phyloP scores from a whole-genome alignment of 2,888 invertebrate genomes.

The Bellardia bayeri region DNA sequence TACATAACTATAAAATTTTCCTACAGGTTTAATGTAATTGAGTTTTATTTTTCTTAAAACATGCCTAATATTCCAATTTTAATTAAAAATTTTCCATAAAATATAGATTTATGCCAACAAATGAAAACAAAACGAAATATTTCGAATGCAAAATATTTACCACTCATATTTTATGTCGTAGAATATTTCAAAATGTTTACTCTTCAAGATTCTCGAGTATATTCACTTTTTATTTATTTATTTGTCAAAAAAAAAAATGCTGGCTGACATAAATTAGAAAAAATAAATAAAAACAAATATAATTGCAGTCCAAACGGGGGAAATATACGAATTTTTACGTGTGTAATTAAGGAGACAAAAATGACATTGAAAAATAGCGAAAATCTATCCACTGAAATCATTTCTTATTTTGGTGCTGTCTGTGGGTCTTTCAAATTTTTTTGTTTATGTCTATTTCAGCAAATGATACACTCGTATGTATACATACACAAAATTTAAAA shows the following conservation, averaged over 20 bases:
- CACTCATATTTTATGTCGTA: neutral
- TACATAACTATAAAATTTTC: too few relatives aligned
- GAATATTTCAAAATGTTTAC: neutral
- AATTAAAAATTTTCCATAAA: too few relatives aligned
- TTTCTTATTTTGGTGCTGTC: neutral
- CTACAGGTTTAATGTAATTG: too few relatives aligned
- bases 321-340: neutral
- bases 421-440: too few relatives aligned
- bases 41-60: too few relatives aligned
- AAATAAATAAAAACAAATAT: neutral
- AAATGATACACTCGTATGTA: too few relatives aligned
- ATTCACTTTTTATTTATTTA: neutral
- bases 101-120: too few relatives aligned
- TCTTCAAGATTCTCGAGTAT: neutral
- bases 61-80: too few relatives aligned
- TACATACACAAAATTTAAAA: too few relatives aligned
- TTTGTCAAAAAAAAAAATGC: neutral
- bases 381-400: neutral
- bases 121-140: too few relatives aligned
- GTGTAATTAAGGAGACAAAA: neutral
- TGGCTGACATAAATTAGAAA: neutral
- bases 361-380: slow-evolving; percentile 2
- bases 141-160: too few relatives aligned
- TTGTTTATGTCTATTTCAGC: too few relatives aligned
- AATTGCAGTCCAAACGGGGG: neutral